Evolutionary conservation across 1,140 invertebrate species (phyloP), one percentile per base, ranked within the genome.

Genomic region (Papilio aristodemus): DNA sequence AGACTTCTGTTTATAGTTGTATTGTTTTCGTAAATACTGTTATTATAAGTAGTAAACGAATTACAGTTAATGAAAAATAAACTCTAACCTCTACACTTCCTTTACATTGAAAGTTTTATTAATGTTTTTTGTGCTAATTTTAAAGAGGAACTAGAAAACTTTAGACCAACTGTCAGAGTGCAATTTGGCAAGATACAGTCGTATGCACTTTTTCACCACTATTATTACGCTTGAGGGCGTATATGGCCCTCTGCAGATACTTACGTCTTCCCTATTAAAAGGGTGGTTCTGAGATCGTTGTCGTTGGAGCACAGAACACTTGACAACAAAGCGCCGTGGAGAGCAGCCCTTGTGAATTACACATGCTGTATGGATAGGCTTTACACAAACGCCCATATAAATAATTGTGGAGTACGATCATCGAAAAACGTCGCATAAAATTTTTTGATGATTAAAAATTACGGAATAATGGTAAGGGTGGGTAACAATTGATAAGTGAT

Each of bases 311-410:
- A 11, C 70, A 72, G 72, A 60, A 70, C 58, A 67, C 69, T 74
- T 57, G 27, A 71, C 68, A 73, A 80, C 74, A 80, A 78, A 76
- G 75, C 72, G 60, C 58, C 67, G 22, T 41, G 57, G 62, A 67
- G 25, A 59, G 54, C 67, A 27, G 70, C 71, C 70, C 79, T 78
- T 77, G 67, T 71, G 72, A 71, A 77, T 78, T 73, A 75, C 68
- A 69, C 75, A 69, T 66, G 72, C 70, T 77, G 70, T 68, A 72
- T 73, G 72, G 72, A 74, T 73, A 71, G 69, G 68, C 66, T 71
- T 77, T 58, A 43, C 38, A 43, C 50, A 72, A 69, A 69, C 43
- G 17, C 67, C 62, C 63, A 32, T 66, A 66, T 66, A 14, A 25
- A 41, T 46, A 13, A 27, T 39, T 66, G 41, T 32, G 41, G 41